These are phyloP conservation scores for Bombus impatiens DNA, from an alignment of 1,140 invertebrate genomes.

Conservation along the genomic window DNA sequence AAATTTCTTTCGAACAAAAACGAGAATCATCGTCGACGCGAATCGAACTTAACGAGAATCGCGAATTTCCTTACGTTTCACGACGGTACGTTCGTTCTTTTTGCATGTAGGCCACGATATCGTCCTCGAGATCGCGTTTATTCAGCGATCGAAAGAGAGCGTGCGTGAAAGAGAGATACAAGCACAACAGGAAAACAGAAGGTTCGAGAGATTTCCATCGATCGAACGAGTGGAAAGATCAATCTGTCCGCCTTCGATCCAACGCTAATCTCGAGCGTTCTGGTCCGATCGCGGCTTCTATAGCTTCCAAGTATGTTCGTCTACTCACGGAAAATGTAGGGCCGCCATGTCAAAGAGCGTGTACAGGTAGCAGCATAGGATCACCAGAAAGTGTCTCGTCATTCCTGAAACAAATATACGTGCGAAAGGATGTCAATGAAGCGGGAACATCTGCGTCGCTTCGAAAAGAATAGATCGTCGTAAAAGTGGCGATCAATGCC, in stretches of 20 bases:
- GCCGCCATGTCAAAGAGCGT: conserved; percentile 79
- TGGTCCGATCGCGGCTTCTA: not conserved
- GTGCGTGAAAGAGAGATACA: not conserved
- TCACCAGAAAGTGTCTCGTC: conserved; percentile 79
- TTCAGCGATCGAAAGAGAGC: conserved; percentile 14
- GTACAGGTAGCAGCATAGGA: conserved; percentile 81
- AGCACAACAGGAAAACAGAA: not conserved
- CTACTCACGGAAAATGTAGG: conserved; percentile 81
- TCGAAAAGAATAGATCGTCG: no score
- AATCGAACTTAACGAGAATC: not conserved
- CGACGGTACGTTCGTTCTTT: conserved; percentile 22
- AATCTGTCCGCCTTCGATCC: conserved; percentile 25
- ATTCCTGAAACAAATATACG: conserved; percentile 74
- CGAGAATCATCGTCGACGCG: not conserved
- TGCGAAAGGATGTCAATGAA: conserved; percentile 1
- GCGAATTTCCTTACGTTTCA: not conserved
- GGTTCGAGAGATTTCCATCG: conserved; percentile 18
- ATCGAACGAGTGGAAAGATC: not conserved
- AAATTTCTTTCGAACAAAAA: not conserved
- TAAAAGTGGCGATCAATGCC: not conserved
- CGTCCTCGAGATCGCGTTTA: conserved; percentile 29
- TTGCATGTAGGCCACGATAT: conserved; percentile 30
- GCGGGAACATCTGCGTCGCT: not conserved
- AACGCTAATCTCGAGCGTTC: conserved; percentile 23
- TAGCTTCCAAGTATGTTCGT: conserved; percentile 35